These are phyloP conservation scores for Nysson spinosus DNA, from an alignment of 2,888 invertebrate genomes.

Conservation along the genomic window DNA sequence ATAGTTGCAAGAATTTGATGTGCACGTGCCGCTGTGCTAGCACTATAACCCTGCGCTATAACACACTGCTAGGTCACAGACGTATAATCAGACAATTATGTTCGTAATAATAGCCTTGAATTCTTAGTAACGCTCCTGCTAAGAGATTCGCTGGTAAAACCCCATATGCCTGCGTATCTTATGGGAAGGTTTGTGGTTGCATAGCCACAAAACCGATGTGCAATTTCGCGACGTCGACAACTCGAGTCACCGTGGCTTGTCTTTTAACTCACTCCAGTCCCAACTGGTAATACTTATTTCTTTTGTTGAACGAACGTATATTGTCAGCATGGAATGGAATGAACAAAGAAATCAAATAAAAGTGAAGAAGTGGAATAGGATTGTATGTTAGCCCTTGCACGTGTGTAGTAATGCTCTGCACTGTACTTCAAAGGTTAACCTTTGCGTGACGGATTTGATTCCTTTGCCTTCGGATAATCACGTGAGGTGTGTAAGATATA, in stretches of 20 bases:
- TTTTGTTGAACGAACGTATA: no score
- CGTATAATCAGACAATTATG: slow-evolving; percentile 64
- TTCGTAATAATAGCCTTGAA: slow-evolving; percentile 57
- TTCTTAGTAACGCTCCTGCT: slow-evolving; percentile 53
- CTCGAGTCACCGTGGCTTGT: slow-evolving; percentile 15
- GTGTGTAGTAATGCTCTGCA: no score
- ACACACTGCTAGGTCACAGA: slow-evolving; percentile 47
- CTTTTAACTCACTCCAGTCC: no score
- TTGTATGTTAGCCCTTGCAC: no score
- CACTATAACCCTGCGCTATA: slow-evolving; percentile 10
- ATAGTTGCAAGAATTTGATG: slow-evolving; percentile 11
- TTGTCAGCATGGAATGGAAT: no score
- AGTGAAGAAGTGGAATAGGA: no score
- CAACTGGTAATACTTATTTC: no score
- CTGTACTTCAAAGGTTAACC: no score
- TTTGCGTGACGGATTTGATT: no score
- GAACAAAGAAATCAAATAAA: no score
- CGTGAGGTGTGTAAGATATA: no score
- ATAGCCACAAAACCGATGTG: slow-evolving; percentile 39
- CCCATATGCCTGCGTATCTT: slow-evolving; percentile 42
- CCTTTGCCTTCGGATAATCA: no score
- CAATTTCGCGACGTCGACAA: slow-evolving; percentile 42
- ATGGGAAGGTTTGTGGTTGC: slow-evolving; percentile 45
- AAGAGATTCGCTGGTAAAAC: slow-evolving; percentile 30
- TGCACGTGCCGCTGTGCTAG: slow-evolving; percentile 20